phyloP scores from a whole-genome alignment of 2,888 invertebrate species.

The Epistrophe grossulariae region DNA sequence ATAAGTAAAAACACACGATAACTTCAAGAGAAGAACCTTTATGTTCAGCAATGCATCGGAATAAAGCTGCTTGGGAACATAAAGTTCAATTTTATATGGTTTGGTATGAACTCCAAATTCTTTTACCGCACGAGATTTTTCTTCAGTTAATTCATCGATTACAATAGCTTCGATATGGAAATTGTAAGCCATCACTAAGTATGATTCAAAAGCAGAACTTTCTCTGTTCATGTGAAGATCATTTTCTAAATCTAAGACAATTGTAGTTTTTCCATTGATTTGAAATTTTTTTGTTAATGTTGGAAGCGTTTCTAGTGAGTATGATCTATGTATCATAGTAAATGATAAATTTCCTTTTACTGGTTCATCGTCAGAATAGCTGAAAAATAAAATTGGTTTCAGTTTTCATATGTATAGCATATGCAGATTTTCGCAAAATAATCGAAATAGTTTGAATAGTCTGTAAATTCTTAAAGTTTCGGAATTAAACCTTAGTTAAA shows the following conservation, averaged over 20 bases:
- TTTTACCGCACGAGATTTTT: slow-evolving; percentile 90
- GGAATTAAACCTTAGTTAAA: too few relatives aligned
- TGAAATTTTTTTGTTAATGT: not conserved
- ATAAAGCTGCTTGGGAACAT: slow-evolving; percentile 93
- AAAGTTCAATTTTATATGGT: slow-evolving; percentile 89
- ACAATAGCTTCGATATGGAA: slow-evolving; percentile 86
- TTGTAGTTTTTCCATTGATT: slow-evolving; percentile 85
- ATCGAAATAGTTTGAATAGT: too few relatives aligned
- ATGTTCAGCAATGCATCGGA: slow-evolving; percentile 89
- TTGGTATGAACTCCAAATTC: slow-evolving; percentile 90
- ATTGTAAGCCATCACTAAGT: too few relatives aligned
- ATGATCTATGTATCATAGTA: slow-evolving; percentile 89
- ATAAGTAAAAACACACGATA: too few relatives aligned
- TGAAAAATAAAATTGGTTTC: slow-evolving; percentile 80
- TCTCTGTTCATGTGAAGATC: slow-evolving; percentile 89
- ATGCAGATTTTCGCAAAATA: too few relatives aligned
- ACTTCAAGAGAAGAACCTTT: slow-evolving; percentile 31
- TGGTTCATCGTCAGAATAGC: slow-evolving; percentile 90
- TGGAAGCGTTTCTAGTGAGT: not conserved
- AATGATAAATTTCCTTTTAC: slow-evolving; percentile 94
- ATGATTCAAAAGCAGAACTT: not conserved
- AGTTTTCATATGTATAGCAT: too few relatives aligned
- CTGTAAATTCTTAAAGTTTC: too few relatives aligned
- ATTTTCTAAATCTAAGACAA: slow-evolving; percentile 89
- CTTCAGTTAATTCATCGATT: slow-evolving; percentile 91